Evolutionary conservation across 2,113 vertebrate species (phyloP), one percentile per base, ranked within the genome.

Genomic region (Campylomormyrus numenius): DNA sequence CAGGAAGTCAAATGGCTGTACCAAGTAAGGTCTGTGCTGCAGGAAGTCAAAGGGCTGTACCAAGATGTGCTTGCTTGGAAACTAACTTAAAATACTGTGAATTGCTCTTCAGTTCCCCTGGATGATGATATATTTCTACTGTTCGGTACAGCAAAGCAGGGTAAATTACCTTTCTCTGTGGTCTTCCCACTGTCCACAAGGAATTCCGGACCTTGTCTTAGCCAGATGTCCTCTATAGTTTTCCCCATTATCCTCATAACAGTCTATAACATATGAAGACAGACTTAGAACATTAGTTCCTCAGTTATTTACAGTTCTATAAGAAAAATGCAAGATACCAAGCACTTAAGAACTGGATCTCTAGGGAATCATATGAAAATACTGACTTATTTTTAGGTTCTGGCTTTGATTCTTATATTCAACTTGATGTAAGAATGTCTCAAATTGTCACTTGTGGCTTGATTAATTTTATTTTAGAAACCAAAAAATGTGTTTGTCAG

Each of bases 191-290:
- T 96, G 94, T 27, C 97, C 97, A 92, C 98, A 99, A 17, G 95
- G 96, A 91, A 99, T 94, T 85, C 97, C 97, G n/a, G 97, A 98
- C 93, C 98, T 96, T 90, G 98, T 99, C 92, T 95, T 97, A 87
- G 98, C 97, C 89, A 98, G 93, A 92, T 94, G 97, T 7, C 98
- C 98, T 93, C 96, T 95, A 89, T 99, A 99, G 83, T 91, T 95
- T 92, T 96, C 97, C 48, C 98, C 98, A 92, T 95, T 97, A 83
- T 96, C 97, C 94, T 96, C 96, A 89, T 98, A 99, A 94, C 98
- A 99, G 88, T 98, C 98, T 99, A 93, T 91, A 93, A 90, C 92
- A 93, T 85, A 93, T 87, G 87, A 88, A 11, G 42, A 88, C 46
- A 88, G 17, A 85, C n/a, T 85, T 70, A 45, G 66, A 56, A 21